Evolutionary conservation across 2,888 invertebrate genomes (phyloP).

Genomic region (Drepanosiphum platanoidis): DNA sequence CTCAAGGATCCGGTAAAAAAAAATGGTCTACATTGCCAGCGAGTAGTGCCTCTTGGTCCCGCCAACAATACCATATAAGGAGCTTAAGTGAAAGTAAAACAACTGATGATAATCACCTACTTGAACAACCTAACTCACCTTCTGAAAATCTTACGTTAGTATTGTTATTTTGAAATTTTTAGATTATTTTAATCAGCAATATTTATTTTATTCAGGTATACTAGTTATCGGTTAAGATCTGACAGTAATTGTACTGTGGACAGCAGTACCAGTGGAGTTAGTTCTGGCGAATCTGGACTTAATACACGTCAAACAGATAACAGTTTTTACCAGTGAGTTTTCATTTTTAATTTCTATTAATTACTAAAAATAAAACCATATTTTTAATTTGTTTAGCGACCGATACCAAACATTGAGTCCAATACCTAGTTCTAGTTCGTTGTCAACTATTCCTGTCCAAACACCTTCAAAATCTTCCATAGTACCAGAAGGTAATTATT

Average conservation of each 20-base stretch:
- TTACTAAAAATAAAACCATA: neutral
- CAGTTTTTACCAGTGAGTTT: constrained; percentile 57
- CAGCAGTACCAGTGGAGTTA: constrained; percentile 83
- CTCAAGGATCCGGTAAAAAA: constrained; percentile 61
- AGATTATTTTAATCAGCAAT: constrained; percentile 1
- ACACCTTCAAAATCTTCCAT: constrained; percentile 23
- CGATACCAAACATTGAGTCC: constrained; percentile 83
- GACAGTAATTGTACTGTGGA: constrained; percentile 70
- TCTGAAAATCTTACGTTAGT: constrained; percentile 47
- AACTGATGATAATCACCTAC: constrained; percentile 53
- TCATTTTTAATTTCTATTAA: neutral
- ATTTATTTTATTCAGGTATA: constrained; percentile 53
- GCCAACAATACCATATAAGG: constrained; percentile 64
- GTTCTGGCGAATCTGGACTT: constrained; percentile 81
- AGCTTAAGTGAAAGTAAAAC: constrained; percentile 66
- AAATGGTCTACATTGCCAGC: constrained; percentile 66
- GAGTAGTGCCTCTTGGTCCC: constrained; percentile 42
- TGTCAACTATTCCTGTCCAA: constrained; percentile 63
- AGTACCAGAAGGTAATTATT: constrained; percentile 36
- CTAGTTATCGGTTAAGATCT: constrained; percentile 56
- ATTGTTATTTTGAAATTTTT: neutral
- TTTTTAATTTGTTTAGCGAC: constrained; percentile 70
- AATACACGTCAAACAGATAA: constrained; percentile 68
- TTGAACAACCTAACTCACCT: constrained; percentile 46
- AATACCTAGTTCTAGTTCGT: constrained; percentile 78